A percentile compares a stretch with the other conserved stretches of the same genome.
Conservation (phyloP, 2,888 invertebrate species). For the Agrilus cyanescens region DNA sequence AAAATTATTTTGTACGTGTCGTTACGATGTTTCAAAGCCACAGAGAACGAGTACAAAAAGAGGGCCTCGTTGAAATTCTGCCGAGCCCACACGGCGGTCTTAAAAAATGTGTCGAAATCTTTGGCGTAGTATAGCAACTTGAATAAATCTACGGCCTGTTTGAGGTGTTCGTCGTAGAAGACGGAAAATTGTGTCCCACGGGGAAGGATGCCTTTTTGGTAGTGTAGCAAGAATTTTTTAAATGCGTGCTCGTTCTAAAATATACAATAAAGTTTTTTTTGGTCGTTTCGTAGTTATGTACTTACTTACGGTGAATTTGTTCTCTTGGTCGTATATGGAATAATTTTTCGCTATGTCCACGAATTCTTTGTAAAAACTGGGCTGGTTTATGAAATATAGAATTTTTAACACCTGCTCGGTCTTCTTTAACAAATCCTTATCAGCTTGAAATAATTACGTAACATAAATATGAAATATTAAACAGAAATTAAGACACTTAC, state of each 20-base stretch:
- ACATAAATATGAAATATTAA: no score
- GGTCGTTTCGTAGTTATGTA: neutral
- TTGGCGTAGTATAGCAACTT: conserved; percentile 57
- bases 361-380: conserved; percentile 39
- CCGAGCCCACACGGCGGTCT: conserved; percentile 56
- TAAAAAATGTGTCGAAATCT: conserved; percentile 57
- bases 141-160: conserved; percentile 52
- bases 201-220: conserved; percentile 45
- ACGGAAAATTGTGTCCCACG: conserved; percentile 49
- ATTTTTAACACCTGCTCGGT: conserved; percentile 42
- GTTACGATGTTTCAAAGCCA: conserved; percentile 49
- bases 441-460: neutral
- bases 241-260: conserved; percentile 45
- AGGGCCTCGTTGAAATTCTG: conserved; percentile 56
- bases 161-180: conserved; percentile 46
- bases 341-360: conserved; percentile 45
- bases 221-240: conserved; percentile 42
- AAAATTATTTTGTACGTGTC: conserved; percentile 53
- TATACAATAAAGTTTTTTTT: conserved; percentile 5
- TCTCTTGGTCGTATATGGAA: conserved; percentile 29
- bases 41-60: conserved; percentile 51
- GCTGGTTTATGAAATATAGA: conserved; percentile 51
- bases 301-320: conserved; percentile 29
- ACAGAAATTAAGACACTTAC: no score
- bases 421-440: conserved; percentile 2